Evolutionary conservation across 1,140 invertebrate species (phyloP).

Genomic region (Drosophila cardini): DNA sequence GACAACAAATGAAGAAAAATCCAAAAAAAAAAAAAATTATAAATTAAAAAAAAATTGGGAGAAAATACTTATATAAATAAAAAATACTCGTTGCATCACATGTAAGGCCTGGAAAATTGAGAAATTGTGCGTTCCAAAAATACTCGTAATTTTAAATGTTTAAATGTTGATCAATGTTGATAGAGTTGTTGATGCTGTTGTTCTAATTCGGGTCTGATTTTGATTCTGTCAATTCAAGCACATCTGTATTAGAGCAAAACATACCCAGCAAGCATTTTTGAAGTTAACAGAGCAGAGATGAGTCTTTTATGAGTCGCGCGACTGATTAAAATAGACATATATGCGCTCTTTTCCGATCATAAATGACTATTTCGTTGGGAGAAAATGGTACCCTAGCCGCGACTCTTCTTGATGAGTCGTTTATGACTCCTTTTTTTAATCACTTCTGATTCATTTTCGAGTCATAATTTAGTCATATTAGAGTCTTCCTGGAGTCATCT

Average conservation of each 20-base stretch:
- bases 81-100: constrained; percentile 19
- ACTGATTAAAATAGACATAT: too few relatives aligned
- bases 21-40: neutral
- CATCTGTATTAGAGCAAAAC: constrained; percentile 45
- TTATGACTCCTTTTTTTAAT: too few relatives aligned
- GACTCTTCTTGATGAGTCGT: too few relatives aligned
- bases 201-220: neutral
- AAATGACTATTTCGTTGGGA: too few relatives aligned
- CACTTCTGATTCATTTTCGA: too few relatives aligned
- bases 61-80: constrained; percentile 7
- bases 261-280: too few relatives aligned
- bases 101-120: neutral
- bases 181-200: constrained; percentile 18
- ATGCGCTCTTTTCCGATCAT: too few relatives aligned
- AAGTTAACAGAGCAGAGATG: too few relatives aligned
- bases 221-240: constrained; percentile 15
- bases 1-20: constrained; percentile 1
- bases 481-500: too few relatives aligned
- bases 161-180: constrained; percentile 52
- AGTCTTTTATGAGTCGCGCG: too few relatives aligned
- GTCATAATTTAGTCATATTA: too few relatives aligned
- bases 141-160: constrained; percentile 42
- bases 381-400: too few relatives aligned
- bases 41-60: constrained; percentile 6
- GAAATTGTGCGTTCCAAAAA: neutral